Evolutionary conservation across 2,888 invertebrate genomes (phyloP), one percentile per base, ranked within the genome.

Genomic region (Dastarcus helophoroides): DNA sequence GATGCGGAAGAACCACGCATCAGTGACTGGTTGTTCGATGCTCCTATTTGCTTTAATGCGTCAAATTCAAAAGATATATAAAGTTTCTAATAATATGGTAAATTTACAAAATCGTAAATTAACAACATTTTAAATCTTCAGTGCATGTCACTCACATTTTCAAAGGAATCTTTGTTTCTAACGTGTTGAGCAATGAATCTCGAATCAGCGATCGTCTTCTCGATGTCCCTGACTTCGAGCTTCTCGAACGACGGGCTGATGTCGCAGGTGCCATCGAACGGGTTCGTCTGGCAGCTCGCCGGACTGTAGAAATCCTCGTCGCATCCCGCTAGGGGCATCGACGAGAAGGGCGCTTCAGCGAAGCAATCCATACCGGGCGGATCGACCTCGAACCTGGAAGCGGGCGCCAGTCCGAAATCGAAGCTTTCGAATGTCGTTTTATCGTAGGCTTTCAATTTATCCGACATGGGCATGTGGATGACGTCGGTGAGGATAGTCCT

Each of bases 111-210:
- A n/a, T n/a, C n/a, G n/a, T n/a, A n/a, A n/a, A n/a, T n/a, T n/a
- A n/a, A n/a, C n/a, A n/a, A n/a, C 8, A 27, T 21, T 22, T 4
- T 17, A 27, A 22, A 14, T 15, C 9, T 13, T 27, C 17, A 15
- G 11, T 10, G 19, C 11, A 14, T 23, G 13, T 31, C 56, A 79
- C 85, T 81, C 69, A 90, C 90, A 64, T 81, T 85, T 64, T 88
- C 89, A 63, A 89, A 91, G 62, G 83, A 84, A 65, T 91, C 90
- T 66, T 89, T 86, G 68, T 91, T 91, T 64, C 79, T 83, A 62
- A 89, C 86, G 62, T 91, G 91, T 65, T 91, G 91, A 56, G 90
- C 90, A 67, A 91, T 89, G 64, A 91, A 91, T 54, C 84, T 78
- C 44, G 90, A 86, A 50, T 89, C 88, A 58, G 86, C 85, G 63